Conservation (phyloP, 2,113 vertebrate genomes). For the Octodon degus region DNA sequence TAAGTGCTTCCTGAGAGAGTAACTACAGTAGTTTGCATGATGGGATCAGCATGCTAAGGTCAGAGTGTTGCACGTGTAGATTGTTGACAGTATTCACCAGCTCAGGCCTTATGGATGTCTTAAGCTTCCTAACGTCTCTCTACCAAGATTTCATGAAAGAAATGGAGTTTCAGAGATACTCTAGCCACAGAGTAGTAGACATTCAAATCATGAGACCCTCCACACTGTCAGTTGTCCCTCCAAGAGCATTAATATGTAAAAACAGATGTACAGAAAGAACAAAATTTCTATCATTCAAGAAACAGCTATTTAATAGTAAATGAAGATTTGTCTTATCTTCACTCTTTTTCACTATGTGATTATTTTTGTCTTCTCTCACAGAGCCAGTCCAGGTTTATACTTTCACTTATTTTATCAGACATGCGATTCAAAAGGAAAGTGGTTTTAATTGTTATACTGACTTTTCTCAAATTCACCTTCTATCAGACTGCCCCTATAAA, state of each 20-base stretch:
- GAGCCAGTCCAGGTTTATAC: neutral
- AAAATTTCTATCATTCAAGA: neutral
- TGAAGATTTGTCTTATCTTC: neutral
- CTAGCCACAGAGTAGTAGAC: neutral
- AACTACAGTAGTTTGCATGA: neutral
- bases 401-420: constrained; percentile 26
- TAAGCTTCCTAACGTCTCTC: neutral
- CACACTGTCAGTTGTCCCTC: neutral
- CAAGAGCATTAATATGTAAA: neutral
- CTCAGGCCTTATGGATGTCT: neutral
- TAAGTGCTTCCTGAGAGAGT: neutral
- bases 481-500: neutral
- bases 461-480: neutral
- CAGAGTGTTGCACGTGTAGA: neutral
- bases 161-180: neutral
- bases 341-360: neutral
- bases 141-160: neutral
- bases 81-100: neutral
- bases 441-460: neutral
- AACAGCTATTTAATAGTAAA: neutral
- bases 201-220: neutral
- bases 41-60: neutral
- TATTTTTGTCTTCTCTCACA: neutral
- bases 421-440: neutral
- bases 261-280: neutral